phyloP scores from a whole-genome alignment of 2,888 invertebrate genomes.

The Spisula solida region DNA sequence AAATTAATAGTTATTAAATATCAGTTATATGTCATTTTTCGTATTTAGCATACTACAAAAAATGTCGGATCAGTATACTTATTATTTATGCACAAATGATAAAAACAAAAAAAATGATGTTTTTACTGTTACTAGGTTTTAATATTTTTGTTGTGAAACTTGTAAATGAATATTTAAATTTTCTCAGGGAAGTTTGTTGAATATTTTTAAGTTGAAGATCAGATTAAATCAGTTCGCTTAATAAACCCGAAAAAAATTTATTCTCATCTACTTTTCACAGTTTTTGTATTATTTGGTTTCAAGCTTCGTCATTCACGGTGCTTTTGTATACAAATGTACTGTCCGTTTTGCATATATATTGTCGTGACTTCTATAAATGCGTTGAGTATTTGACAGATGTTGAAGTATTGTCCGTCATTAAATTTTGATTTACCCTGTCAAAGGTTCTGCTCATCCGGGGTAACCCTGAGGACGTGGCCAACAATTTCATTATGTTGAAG shows the following conservation, averaged over 20 bases:
- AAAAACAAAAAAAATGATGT: background rate
- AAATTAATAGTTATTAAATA: slow-evolving; percentile 13
- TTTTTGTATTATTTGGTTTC: slow-evolving; percentile 32
- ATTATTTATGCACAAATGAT: background rate
- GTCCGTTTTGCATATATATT: slow-evolving; percentile 24
- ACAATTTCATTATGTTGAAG: slow-evolving; percentile 76
- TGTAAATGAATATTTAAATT: background rate
- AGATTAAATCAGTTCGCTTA: slow-evolving; percentile 28
- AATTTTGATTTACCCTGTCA: slow-evolving; percentile 71
- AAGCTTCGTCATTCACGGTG: slow-evolving; percentile 22
- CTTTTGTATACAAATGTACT: slow-evolving; percentile 1
- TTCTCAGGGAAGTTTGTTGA: slow-evolving; percentile 40
- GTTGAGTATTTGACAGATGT: slow-evolving; percentile 69
- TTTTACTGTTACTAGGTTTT: background rate
- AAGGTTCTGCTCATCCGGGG: slow-evolving; percentile 67
- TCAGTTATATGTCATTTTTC: background rate
- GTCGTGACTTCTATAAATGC: slow-evolving; percentile 25
- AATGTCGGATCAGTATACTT: background rate
- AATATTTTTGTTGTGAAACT: background rate
- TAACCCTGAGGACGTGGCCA: slow-evolving; percentile 66
- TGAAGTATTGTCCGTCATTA: slow-evolving; percentile 70
- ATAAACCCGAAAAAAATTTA: slow-evolving; percentile 4
- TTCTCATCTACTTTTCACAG: background rate
- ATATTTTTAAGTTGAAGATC: slow-evolving; percentile 24
- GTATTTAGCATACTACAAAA: background rate